Evolutionary conservation across 1,140 invertebrate genomes (phyloP).

Genomic region (Eubasilissa regina): DNA sequence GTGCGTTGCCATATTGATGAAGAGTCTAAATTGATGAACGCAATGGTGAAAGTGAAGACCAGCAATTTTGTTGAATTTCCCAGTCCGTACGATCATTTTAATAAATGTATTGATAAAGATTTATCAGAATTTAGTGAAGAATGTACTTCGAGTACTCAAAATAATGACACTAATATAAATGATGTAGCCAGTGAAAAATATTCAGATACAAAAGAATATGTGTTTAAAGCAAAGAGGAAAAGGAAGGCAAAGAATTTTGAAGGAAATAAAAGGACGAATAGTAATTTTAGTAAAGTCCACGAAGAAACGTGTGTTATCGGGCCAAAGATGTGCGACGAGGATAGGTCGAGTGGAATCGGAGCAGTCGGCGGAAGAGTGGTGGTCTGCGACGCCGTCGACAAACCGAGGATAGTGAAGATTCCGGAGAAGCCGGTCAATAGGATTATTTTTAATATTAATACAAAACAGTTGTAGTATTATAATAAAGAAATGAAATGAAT

Average conservation of each 20-base stretch:
- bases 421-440: slow-evolving; percentile 44
- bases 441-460: slow-evolving; percentile 55
- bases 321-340: neutral
- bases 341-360: neutral
- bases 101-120: neutral
- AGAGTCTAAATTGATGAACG: neutral
- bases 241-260: slow-evolving; percentile 19
- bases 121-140: neutral
- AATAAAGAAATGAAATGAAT: too few species aligned
- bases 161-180: neutral
- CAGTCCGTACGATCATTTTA: neutral
- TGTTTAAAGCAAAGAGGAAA: slow-evolving; percentile 52
- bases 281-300: neutral
- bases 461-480: slow-evolving; percentile 17
- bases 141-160: neutral
- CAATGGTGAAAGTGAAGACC: neutral
- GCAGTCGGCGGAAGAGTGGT: slow-evolving; percentile 26
- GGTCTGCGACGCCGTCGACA: slow-evolving; percentile 41
- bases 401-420: slow-evolving; percentile 45
- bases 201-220: slow-evolving; percentile 43
- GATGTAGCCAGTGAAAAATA: slow-evolving; percentile 16
- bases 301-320: neutral
- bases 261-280: slow-evolving; percentile 2
- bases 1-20: neutral
- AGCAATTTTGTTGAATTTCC: neutral